These are phyloP conservation scores for Excalfactoria chinensis DNA, from an alignment of 2,113 vertebrate species.

Conservation along the genomic window DNA sequence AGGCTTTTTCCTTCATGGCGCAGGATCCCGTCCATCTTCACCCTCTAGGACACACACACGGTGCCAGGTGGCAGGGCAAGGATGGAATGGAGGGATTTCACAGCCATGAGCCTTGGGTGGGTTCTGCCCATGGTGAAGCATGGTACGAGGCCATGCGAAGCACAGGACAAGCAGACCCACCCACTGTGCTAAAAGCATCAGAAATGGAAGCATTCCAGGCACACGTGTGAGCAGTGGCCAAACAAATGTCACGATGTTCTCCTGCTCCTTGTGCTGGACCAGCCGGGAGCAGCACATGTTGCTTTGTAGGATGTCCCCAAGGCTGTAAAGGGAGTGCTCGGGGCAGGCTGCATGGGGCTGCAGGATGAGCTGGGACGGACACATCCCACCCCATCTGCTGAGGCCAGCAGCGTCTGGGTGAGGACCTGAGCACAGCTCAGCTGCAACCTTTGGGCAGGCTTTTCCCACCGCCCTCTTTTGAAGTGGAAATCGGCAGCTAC, in stretches of 20 bases:
- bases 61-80: not conserved
- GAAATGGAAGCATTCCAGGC: rapidly evolving
- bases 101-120: too few relatives aligned
- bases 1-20: not conserved
- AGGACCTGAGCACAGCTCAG: constrained; percentile 16
- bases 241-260: not conserved
- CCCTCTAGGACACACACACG: not conserved
- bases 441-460: constrained; percentile 25
- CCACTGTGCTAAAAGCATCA: rapidly evolving
- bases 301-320: rapidly evolving
- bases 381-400: not conserved
- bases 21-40: not conserved
- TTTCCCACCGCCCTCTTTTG: constrained; percentile 46
- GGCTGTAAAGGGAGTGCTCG: not conserved
- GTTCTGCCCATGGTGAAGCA: not conserved
- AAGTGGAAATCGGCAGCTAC: constrained; percentile 55
- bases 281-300: not conserved
- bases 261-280: not conserved
- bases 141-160: not conserved
- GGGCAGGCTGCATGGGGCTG: not conserved
- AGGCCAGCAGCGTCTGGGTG: not conserved
- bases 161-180: rapidly evolving
- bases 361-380: not conserved
- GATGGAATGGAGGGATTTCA: not conserved
- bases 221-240: rapidly evolving